A percentile compares a stretch with the other conserved stretches of the same genome.
Evolutionary conservation across 2,113 vertebrate genomes (phyloP).

Genomic region (Epinephelus cyanopodus): DNA sequence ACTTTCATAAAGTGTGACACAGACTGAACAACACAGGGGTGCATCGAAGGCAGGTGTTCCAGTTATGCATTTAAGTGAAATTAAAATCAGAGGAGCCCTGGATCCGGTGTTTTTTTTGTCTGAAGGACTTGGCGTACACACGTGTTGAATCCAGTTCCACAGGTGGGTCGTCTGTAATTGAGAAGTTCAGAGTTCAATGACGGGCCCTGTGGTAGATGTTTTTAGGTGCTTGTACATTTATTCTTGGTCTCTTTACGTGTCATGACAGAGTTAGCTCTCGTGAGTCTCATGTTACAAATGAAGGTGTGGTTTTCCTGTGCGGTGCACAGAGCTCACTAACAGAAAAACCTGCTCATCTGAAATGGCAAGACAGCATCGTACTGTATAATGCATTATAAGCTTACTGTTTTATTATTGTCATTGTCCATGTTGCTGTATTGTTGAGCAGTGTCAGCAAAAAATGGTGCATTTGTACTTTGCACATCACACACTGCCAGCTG

Average conservation of each 20-base stretch:
- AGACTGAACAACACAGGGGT: neutral
- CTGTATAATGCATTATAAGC: neutral
- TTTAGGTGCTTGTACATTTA: rapidly evolving
- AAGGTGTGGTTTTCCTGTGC: slow-evolving; percentile 42
- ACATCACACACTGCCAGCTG: neutral
- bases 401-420: neutral
- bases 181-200: slow-evolving; percentile 16
- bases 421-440: neutral
- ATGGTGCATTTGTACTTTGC: neutral
- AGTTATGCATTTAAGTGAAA: neutral
- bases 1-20: neutral
- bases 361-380: too few species aligned
- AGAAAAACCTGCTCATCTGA: neutral
- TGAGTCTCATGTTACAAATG: neutral
- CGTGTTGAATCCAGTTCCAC: rapidly evolving
- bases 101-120: rapidly evolving
- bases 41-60: too few species aligned
- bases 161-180: slow-evolving; percentile 35
- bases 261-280: neutral
- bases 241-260: neutral
- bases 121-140: neutral
- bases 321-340: too few species aligned
- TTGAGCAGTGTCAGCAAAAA: neutral
- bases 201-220: rapidly evolving
- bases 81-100: neutral